Evolutionary conservation across 2,888 invertebrate genomes (phyloP), one percentile per base, ranked within the genome.

Genomic region (Exocentrus adspersus): DNA sequence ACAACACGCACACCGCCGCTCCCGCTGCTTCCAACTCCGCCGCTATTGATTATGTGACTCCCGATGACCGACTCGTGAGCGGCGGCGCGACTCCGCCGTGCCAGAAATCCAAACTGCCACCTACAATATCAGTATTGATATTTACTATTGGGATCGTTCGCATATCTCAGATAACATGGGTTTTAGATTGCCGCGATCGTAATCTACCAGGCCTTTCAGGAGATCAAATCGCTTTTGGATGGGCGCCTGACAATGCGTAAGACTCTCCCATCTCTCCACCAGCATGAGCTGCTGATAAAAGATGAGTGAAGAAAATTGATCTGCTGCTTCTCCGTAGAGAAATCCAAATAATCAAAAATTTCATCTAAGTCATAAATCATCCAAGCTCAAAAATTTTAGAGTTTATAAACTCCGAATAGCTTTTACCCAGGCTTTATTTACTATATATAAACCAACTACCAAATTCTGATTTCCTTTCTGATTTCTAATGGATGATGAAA

Each of bases 1-100:
- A 65, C 68, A 42, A 65, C 67, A 74, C 77, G 71, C 73, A 74
- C 75, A 73, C 71, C 76, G 75, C 78, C 72, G 75, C 75, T 78
- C 74, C 74, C 72, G 72, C 71, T 73, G 67, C 74, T 73, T 73
- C 76, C 75, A 70, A 69, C 66, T 64, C 74, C 72, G 72, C 75
- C 73, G 77, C 76, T 81, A 81, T 80, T 80, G 80, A 80, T 81
- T 80, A 75, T 72, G 65, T 67, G 77, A 77, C 79, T 77, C 78
- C 79, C 79, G 79, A 77, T 74, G 75, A 75, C 74, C 76, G 77
- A 76, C 71, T 46, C 30, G 74, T 76, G 70, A 71, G 68, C 75
- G 77, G 78, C 74, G 77, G 78, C 79, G 79, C 75, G 78, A 76
- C 75, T 72, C 73, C 77, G 68, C 68, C 68, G 66, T 69, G 68